Base-by-base conservation (phyloP, 2,113 vertebrate genomes). In the Falco punctatus region DNA sequence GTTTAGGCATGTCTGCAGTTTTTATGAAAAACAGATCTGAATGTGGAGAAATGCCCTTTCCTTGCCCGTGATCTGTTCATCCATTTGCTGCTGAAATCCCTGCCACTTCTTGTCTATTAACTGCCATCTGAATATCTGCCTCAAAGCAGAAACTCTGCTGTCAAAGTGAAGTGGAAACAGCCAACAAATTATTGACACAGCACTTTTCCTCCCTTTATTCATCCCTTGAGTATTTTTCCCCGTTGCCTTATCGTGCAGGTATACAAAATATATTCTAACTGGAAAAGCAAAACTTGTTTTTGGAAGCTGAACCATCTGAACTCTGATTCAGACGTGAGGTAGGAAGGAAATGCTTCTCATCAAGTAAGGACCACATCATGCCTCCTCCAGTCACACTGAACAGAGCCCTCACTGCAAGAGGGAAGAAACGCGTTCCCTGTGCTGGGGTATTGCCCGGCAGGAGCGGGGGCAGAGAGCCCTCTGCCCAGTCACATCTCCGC, bases 131-230 rank as follows among this genome's bases (percentile, higher is more conserved):
- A 78, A 33, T 73, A 48, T 21, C 49, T 89, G 91, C 91, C 86
- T 61, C 16, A 27, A 66, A 92, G 93, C 95, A 95, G 85, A 59
- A 72, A 54, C 80, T 92, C 82, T 92, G 92, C 95, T 86, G 92
- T 15, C 93, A 70, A 7, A 88, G 91, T 91, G 59, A 28, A 55
- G 77, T 42, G 59, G 91, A 18, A 78, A 3, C 79, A 62, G 85
- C 58, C 82, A 90, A 79, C 67, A 55, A 40, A 69, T 52, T 30
- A 61, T 20, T 72, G 78, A 59, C 88, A 27, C 88, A 18, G 93
- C 88, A 24, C 74, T 86, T 35, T 5, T 13, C 81, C 74, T 73
- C 30, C 65, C 77, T 70, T 72, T 51, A 5, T 55, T 71, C 72
- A 9, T 38, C 72, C 66, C 66, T 16, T 20, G 26, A 73, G 81